phyloP scores from a whole-genome alignment of 2,888 invertebrate species.

The Plebejus argus region DNA sequence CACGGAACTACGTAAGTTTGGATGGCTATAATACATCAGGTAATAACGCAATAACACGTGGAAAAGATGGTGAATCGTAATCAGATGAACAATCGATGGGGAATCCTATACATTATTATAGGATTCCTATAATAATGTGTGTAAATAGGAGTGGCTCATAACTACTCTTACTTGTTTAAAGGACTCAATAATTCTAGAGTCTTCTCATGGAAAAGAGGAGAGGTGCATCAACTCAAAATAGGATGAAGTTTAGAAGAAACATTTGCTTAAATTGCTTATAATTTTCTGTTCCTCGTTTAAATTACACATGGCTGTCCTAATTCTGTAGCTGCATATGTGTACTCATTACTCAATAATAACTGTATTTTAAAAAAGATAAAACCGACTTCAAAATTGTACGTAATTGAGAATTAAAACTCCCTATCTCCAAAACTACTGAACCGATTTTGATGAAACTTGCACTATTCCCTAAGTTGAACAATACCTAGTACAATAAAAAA shows the following conservation, averaged over 20 bases:
- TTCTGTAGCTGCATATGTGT: neutral
- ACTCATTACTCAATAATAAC: too few relatives aligned
- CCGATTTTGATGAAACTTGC: too few relatives aligned
- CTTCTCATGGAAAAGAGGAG: neutral
- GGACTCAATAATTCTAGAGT: neutral
- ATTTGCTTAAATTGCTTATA: neutral
- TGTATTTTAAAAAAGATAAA: too few relatives aligned
- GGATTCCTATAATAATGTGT: too few relatives aligned
- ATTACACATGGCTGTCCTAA: neutral
- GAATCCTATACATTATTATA: neutral
- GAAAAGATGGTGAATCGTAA: conserved; percentile 5
- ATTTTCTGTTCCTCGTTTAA: neutral
- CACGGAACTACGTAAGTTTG: neutral
- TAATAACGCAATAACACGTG: neutral
- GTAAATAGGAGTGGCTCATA: too few relatives aligned
- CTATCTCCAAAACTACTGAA: too few relatives aligned
- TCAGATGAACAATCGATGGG: neutral
- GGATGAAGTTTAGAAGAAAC: neutral
- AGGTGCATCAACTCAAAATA: neutral
- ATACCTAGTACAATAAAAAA: too few relatives aligned
- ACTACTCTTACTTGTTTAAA: neutral
- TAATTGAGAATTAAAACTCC: too few relatives aligned
- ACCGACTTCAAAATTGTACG: too few relatives aligned
- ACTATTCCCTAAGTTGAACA: too few relatives aligned
- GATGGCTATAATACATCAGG: too few relatives aligned